A percentile compares a stretch with the other conserved stretches of the same genome.
These are phyloP conservation scores for Lycaon pictus DNA, from an alignment of 2,113 vertebrate species.

Conservation along the genomic window DNA sequence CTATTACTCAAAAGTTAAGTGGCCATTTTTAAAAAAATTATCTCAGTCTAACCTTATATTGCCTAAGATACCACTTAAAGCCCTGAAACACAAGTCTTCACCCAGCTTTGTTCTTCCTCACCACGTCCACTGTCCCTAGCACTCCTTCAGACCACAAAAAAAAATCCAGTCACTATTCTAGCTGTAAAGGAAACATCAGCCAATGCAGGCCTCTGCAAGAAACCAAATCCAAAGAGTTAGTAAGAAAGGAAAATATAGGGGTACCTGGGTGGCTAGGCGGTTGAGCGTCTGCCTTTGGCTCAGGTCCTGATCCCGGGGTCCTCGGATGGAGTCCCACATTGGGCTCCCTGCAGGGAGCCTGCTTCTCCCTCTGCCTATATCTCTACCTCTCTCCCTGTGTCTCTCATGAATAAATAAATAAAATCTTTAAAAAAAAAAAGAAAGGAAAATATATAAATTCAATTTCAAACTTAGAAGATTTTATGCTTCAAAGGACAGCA, in stretches of 20 bases:
- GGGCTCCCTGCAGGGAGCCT: too few relatives aligned
- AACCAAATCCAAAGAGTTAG: not conserved
- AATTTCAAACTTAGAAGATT: not conserved
- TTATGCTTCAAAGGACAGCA: not conserved
- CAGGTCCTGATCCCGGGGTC: too few relatives aligned
- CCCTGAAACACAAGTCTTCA: not conserved
- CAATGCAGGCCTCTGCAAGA: not conserved
- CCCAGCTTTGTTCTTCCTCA: not conserved
- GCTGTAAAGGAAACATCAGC: not conserved
- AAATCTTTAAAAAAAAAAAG: not conserved
- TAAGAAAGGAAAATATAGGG: not conserved
- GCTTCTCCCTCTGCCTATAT: too few relatives aligned
- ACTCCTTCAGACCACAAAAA: not conserved
- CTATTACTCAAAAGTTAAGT: not conserved
- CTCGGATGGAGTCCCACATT: too few relatives aligned
- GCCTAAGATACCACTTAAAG: not conserved
- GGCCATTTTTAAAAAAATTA: rapidly evolving
- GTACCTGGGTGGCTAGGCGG: too few relatives aligned
- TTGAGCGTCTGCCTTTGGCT: too few relatives aligned
- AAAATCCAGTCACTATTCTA: not conserved
- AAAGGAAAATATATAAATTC: not conserved
- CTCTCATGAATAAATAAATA: too few relatives aligned
- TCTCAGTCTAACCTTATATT: not conserved
- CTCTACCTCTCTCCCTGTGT: too few relatives aligned
- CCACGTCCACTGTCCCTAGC: not conserved